These are phyloP conservation scores for Tetragonula carbonaria DNA, from an alignment of 2,888 invertebrate species.

Conservation along the genomic window DNA sequence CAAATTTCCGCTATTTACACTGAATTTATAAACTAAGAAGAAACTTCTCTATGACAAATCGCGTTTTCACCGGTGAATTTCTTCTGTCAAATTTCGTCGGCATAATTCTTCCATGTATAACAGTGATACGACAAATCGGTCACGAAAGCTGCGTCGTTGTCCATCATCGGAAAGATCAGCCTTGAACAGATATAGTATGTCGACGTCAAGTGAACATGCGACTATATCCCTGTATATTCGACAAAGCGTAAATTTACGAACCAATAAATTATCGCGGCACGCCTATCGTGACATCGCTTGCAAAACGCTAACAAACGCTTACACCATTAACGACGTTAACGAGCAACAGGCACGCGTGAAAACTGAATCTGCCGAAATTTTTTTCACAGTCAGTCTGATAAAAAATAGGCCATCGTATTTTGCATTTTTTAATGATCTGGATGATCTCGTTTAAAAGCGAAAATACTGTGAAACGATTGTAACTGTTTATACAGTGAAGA, in stretches of 20 bases:
- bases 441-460: too few relatives aligned
- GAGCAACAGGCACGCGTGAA: constrained; percentile 46
- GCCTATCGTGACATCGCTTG: constrained; percentile 71
- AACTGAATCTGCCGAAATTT: constrained; percentile 30
- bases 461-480: too few relatives aligned
- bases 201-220: constrained; percentile 32
- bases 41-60: too few relatives aligned
- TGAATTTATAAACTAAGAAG: too few relatives aligned
- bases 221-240: constrained; percentile 71
- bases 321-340: constrained; percentile 50
- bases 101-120: constrained; percentile 9
- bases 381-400: neutral
- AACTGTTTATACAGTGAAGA: too few relatives aligned
- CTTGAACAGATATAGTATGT: constrained; percentile 52
- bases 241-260: constrained; percentile 80
- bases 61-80: neutral
- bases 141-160: constrained; percentile 25
- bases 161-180: constrained; percentile 51
- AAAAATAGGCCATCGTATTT: neutral
- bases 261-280: constrained; percentile 78
- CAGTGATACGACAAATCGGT: constrained; percentile 44
- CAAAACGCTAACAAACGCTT: constrained; percentile 74
- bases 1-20: too few relatives aligned
- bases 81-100: neutral
- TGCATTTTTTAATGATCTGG: neutral